Evolutionary conservation across 2,888 invertebrate genomes (phyloP), one percentile per base, ranked within the genome.

Genomic region (Apodemia mormo): DNA sequence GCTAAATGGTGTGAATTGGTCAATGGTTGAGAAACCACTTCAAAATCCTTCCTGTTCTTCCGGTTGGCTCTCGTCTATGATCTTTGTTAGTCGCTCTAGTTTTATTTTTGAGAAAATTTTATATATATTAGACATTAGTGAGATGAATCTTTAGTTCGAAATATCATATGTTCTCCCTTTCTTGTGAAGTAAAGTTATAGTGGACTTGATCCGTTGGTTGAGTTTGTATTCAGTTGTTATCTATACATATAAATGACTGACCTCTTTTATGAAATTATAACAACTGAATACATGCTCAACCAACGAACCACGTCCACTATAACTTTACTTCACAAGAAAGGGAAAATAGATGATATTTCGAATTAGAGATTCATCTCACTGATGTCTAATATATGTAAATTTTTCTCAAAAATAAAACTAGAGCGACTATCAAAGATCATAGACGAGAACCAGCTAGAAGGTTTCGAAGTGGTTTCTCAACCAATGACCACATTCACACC

Each of bases 361-460:
- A 78, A 77, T 49, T 79, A 77, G 22, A 74, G 77, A 43, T 75
- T 75, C 0, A 79, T 78, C 2, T 73, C 71, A 40, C 58, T 77
- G 1, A 77, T 76, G 70, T 75, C 74, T 2, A 76, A 74, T 22
- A 2, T 75, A 9, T 76, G 77, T 45, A 76, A 77, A 69, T 68
- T 75, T 22, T 76, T 77, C 56, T 72, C 76, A 0, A 75, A 76
- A 68, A 40, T 76, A 6, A 64, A 76, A 49, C 56, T 77, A 3
- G 68, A 71, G 2, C 69, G 74, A 30, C 1, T 75, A 43, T 40
- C 67, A 67, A 67, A 37, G 22, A 67, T 9, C 29, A 5, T 66
- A 45, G 40, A n/a, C 10, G 29, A 58, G 10, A 58, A 58, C 30
- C 56, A 58, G 29, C 49, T 30, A 10, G n/a, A 66, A 49, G 40